These are phyloP conservation scores for Drosophila nigritarsus DNA, from an alignment of 2,888 invertebrate genomes.

Conservation along the genomic window DNA sequence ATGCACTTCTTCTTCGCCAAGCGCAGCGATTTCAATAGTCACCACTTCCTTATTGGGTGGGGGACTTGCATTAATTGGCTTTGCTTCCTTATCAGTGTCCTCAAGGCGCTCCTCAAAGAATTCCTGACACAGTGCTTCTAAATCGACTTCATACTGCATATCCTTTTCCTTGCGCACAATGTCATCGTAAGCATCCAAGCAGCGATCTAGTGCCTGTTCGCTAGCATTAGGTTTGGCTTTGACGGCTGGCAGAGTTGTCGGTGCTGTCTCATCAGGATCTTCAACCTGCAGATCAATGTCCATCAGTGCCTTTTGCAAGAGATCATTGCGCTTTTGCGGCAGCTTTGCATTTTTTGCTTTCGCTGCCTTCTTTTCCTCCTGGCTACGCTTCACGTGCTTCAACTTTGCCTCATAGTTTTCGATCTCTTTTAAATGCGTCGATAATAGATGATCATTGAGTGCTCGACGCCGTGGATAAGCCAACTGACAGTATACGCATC, in stretches of 20 bases:
- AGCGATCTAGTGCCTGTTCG: slow-evolving; percentile 75
- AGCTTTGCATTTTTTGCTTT: background rate
- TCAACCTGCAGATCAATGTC: slow-evolving; percentile 74
- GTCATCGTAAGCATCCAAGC: slow-evolving; percentile 75
- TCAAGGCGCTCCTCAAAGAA: slow-evolving; percentile 62
- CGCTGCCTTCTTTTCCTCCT: slow-evolving; percentile 14
- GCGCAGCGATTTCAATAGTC: slow-evolving; percentile 72
- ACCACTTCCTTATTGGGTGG: slow-evolving; percentile 53
- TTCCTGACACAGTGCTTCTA: slow-evolving; percentile 64
- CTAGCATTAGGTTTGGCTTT: slow-evolving; percentile 45
- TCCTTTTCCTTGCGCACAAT: slow-evolving; percentile 64
- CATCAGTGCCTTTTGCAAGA: slow-evolving; percentile 71
- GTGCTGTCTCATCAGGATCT: slow-evolving; percentile 18
- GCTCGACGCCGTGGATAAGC: slow-evolving; percentile 75
- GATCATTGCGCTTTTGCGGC: slow-evolving; percentile 59
- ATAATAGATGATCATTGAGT: slow-evolving; percentile 67
- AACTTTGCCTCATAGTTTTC: slow-evolving; percentile 60
- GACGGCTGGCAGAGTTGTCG: background rate
- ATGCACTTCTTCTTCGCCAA: slow-evolving; percentile 69
- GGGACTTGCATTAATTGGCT: background rate
- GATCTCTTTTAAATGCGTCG: slow-evolving; percentile 59
- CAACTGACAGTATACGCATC: slow-evolving; percentile 72
- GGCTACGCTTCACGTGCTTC: slow-evolving; percentile 47
- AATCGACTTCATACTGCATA: slow-evolving; percentile 34
- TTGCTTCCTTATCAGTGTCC: background rate